Evolutionary conservation across 2,797 vertebrate genomes (phyloP).

Genomic region (Pogoniulus pusillus): DNA sequence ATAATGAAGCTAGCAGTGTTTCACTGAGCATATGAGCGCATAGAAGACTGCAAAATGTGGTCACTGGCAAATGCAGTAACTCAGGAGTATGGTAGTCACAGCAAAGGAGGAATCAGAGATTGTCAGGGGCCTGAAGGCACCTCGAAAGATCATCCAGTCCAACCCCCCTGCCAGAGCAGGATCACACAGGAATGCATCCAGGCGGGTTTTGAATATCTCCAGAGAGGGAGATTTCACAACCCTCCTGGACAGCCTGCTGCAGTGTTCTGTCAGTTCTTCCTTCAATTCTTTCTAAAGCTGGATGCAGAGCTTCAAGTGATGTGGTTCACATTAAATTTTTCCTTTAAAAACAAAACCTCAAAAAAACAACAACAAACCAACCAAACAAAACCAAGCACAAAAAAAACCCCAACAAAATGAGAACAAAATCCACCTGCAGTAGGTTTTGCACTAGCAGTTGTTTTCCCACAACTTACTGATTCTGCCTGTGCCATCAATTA

Average conservation of each 20-base stretch:
- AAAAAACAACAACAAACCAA: too few species aligned
- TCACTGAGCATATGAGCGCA: not conserved
- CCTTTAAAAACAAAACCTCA: too few species aligned
- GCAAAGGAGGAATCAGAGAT: not conserved
- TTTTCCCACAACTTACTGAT: not conserved
- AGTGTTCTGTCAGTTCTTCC: not conserved
- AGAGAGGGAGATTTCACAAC: too few species aligned
- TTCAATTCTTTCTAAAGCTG: not conserved
- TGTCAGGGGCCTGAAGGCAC: too few species aligned
- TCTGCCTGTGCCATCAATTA: not conserved
- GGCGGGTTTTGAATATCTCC: too few species aligned
- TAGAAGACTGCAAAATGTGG: not conserved
- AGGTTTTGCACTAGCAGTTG: not conserved
- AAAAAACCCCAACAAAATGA: too few species aligned
- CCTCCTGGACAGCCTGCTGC: too few species aligned
- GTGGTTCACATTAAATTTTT: not conserved
- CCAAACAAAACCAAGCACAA: too few species aligned
- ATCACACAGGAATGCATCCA: too few species aligned
- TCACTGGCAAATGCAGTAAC: not conserved
- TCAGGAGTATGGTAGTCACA: not conserved
- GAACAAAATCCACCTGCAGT: not conserved
- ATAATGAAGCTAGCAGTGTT: not conserved
- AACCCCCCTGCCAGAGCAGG: too few species aligned
- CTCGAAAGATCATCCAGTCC: too few species aligned
- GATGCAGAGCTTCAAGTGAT: not conserved